These are phyloP conservation scores for Tetragnatha versicolor DNA, from an alignment of 1,140 invertebrate species.

Conservation along the genomic window DNA sequence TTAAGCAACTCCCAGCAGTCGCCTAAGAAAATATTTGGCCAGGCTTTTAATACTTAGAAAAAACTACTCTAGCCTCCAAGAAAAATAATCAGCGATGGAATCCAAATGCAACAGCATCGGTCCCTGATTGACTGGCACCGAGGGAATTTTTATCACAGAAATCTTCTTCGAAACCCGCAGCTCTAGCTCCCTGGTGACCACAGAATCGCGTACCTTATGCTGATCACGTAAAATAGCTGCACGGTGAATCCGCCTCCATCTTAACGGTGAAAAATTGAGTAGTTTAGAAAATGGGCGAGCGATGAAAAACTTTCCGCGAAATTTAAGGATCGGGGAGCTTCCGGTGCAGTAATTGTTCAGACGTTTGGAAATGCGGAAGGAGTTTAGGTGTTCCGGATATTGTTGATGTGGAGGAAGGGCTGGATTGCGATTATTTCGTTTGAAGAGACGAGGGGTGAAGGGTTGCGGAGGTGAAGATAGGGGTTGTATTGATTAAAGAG, in stretches of 20 bases:
- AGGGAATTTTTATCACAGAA: constrained; percentile 22
- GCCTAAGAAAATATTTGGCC: too few species aligned
- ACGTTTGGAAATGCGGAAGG: too few species aligned
- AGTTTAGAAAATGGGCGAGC: background rate
- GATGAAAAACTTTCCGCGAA: background rate
- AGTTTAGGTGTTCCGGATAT: too few species aligned
- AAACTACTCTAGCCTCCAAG: too few species aligned
- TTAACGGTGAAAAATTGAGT: constrained; percentile 19
- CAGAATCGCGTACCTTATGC: constrained; percentile 4
- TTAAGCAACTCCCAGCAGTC: too few species aligned
- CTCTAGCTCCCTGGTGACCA: background rate
- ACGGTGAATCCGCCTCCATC: background rate
- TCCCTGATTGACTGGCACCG: constrained; percentile 8
- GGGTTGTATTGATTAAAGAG: too few species aligned
- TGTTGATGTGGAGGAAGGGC: too few species aligned
- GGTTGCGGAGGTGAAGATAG: too few species aligned
- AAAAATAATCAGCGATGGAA: constrained; percentile 12
- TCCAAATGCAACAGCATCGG: constrained; percentile 21
- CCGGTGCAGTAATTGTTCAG: too few species aligned
- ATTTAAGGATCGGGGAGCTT: background rate
- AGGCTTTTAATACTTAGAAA: too few species aligned
- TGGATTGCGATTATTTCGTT: too few species aligned
- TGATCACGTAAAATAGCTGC: constrained; percentile 13
- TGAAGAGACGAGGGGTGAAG: too few species aligned
- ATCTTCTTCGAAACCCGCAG: background rate